Conservation (phyloP, 1,140 invertebrate genomes). For the Penaeus japonicus region DNA sequence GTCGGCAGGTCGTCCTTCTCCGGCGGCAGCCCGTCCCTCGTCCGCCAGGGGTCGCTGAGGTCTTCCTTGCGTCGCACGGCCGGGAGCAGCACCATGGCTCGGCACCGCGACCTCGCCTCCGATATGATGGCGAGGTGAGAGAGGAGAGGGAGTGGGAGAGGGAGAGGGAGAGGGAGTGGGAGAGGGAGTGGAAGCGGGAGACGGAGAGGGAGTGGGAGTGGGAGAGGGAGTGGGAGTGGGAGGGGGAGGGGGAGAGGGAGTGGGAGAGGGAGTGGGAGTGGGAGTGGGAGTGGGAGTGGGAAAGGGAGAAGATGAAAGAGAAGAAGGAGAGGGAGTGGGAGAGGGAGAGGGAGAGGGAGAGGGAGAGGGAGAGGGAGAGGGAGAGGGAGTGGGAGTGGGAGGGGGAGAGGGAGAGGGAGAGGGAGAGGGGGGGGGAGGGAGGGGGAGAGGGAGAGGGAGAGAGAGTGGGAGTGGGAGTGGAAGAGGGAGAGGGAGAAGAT, state of each 20-base stretch:
- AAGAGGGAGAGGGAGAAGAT: not conserved
- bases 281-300: not conserved
- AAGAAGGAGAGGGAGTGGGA: too few species aligned
- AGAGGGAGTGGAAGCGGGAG: not conserved
- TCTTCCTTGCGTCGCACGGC: conserved; percentile 30
- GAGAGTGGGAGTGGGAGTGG: not conserved
- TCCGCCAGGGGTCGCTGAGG: conserved; percentile 10
- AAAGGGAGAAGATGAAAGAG: not conserved
- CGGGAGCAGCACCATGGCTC: conserved; percentile 34
- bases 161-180: not conserved
- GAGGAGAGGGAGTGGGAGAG: not conserved
- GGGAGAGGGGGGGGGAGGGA: not conserved
- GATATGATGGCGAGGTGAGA: conserved; percentile 47
- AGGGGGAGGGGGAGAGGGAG: not conserved
- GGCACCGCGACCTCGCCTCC: conserved; percentile 43
- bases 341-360: too few species aligned
- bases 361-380: not conserved
- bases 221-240: not conserved
- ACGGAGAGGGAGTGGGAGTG: not conserved
- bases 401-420: not conserved
- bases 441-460: not conserved
- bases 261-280: not conserved
- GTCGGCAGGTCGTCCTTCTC: conserved; percentile 36
- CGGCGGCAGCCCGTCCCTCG: not conserved
- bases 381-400: not conserved